Evolutionary conservation across 2,113 vertebrate genomes (phyloP).

Genomic region (Gavialis gangeticus): DNA sequence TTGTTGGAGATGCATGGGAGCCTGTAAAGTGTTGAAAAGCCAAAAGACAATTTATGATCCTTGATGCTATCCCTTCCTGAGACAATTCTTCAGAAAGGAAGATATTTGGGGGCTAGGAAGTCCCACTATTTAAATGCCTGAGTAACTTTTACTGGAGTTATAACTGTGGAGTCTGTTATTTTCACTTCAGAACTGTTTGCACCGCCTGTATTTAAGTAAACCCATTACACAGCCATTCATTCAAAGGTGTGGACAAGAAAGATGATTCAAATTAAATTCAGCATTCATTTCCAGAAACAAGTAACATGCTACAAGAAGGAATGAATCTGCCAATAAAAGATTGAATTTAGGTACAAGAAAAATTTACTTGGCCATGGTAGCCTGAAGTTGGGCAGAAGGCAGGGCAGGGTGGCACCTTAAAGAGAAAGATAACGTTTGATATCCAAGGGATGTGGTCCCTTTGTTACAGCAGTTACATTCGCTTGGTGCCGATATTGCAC

Average conservation of each 20-base stretch:
- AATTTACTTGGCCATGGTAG: no score
- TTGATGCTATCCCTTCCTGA: constrained; percentile 77
- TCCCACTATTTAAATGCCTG: constrained; percentile 68
- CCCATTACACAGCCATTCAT: neutral
- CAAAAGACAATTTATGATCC: constrained; percentile 79
- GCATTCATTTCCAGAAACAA: neutral
- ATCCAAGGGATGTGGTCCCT: neutral
- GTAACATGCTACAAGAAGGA: neutral
- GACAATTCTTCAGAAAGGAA: constrained; percentile 59
- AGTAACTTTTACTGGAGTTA: constrained; percentile 31
- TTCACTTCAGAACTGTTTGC: neutral
- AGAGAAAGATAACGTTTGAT: neutral
- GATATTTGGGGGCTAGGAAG: constrained; percentile 57
- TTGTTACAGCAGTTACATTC: neutral
- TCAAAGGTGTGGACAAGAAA: neutral
- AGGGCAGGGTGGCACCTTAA: no score
- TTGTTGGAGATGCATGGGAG: constrained; percentile 76
- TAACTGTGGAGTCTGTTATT: constrained; percentile 50
- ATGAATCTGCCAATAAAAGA: neutral
- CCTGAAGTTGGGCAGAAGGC: no score
- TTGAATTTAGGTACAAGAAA: no score
- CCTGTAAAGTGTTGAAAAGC: constrained; percentile 81
- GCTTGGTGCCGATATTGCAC: neutral
- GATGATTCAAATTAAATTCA: constrained; percentile 38
- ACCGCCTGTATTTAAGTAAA: neutral